Evolutionary conservation across 1,140 invertebrate genomes (phyloP).

Genomic region (Scylla paramamosain): DNA sequence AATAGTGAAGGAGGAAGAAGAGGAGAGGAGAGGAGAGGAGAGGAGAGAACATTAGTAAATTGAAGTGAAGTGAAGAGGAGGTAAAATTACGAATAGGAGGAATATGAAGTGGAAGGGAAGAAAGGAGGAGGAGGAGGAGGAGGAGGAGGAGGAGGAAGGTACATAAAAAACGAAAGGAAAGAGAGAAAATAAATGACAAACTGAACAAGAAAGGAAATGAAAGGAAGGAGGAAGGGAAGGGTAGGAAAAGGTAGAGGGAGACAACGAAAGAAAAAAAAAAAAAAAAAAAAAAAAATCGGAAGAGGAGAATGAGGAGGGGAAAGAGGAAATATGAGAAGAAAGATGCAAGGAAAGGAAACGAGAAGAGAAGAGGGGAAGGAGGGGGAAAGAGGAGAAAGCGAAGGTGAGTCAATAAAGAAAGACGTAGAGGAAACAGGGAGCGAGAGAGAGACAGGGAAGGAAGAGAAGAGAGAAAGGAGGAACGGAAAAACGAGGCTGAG

Average conservation of each 20-base stretch:
- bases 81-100: no score
- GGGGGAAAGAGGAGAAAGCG: background rate
- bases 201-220: background rate
- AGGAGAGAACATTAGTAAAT: background rate
- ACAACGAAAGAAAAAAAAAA: background rate
- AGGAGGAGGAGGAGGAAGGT: background rate
- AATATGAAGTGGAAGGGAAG: background rate
- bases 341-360: background rate
- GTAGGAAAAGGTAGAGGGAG: background rate
- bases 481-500: background rate
- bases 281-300: background rate
- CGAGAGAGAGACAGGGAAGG: background rate
- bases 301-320: background rate
- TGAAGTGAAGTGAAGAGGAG: no score
- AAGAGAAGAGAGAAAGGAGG: background rate
- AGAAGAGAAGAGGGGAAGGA: background rate
- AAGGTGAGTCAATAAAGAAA: background rate
- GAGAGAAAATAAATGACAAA: background rate
- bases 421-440: background rate
- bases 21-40: background rate
- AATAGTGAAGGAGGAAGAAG: conserved; percentile 6
- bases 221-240: conserved; percentile 2
- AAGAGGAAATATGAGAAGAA: background rate
- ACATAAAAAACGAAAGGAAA: background rate
- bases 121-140: background rate